These are phyloP conservation scores for Manis crassicaudata DNA, from an alignment of 2,797 vertebrate species.

Conservation along the genomic window DNA sequence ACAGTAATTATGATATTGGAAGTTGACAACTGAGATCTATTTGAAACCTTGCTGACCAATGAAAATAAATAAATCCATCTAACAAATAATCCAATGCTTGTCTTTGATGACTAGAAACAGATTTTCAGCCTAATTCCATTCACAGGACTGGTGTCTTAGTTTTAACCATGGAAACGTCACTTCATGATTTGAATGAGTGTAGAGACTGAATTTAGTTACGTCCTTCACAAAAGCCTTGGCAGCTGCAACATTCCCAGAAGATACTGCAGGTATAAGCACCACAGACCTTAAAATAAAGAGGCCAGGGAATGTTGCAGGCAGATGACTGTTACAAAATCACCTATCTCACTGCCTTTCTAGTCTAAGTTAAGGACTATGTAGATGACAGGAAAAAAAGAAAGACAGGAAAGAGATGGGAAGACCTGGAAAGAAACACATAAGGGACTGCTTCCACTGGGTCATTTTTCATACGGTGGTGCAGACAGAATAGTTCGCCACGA, in stretches of 20 bases:
- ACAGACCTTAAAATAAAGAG: not conserved
- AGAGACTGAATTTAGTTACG: not conserved
- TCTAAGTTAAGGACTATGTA: not conserved
- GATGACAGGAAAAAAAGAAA: not conserved
- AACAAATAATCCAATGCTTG: not conserved
- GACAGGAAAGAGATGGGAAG: not conserved
- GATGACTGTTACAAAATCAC: not conserved
- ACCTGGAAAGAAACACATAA: slow-evolving; percentile 7
- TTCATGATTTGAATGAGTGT: not conserved
- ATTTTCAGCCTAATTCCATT: not conserved
- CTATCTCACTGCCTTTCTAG: slow-evolving; percentile 3
- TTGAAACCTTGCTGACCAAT: not conserved
- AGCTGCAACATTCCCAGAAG: not conserved
- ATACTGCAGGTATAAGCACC: not conserved
- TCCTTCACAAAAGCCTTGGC: not conserved
- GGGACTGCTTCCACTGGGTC: not conserved
- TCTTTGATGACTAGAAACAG: slow-evolving; percentile 10
- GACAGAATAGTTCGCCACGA: slow-evolving; percentile 36
- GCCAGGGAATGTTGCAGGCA: not conserved
- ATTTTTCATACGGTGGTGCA: slow-evolving; percentile 49
- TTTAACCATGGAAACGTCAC: slow-evolving; percentile 18
- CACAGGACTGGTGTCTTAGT: not conserved
- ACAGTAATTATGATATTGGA: not conserved
- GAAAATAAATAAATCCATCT: not conserved
- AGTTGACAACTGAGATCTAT: not conserved